These are phyloP conservation scores for Amphipoea lucens DNA, from an alignment of 2,888 invertebrate species.

Conservation along the genomic window DNA sequence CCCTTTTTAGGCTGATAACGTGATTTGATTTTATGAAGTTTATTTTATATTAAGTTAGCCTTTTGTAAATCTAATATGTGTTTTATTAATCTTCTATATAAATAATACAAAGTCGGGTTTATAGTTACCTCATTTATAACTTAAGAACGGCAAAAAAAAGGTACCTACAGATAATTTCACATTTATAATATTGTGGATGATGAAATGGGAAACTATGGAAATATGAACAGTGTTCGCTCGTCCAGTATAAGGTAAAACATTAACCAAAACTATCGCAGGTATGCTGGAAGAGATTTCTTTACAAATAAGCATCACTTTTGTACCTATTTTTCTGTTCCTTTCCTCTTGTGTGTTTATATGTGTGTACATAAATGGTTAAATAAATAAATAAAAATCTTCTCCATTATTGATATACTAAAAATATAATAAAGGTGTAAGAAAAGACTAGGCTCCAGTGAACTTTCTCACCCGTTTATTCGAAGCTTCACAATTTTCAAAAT, in stretches of 20 bases:
- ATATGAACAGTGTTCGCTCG: neutral
- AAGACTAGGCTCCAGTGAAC: too few relatives aligned
- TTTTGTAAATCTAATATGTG: conserved; percentile 3
- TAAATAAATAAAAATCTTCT: neutral
- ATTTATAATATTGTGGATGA: neutral
- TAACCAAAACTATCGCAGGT: neutral
- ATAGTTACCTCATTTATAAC: too few relatives aligned
- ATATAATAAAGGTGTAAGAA: neutral
- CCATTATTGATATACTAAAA: neutral
- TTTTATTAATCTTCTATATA: neutral
- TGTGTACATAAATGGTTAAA: too few relatives aligned
- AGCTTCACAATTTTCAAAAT: too few relatives aligned
- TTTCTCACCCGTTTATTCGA: too few relatives aligned
- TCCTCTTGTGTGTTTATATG: too few relatives aligned
- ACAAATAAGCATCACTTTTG: too few relatives aligned
- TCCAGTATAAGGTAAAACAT: neutral
- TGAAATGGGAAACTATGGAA: neutral
- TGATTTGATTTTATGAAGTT: conserved; percentile 35
- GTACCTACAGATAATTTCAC: too few relatives aligned
- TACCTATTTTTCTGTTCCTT: too few relatives aligned
- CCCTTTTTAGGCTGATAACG: conserved; percentile 15
- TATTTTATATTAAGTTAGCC: conserved; percentile 22
- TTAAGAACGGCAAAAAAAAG: too few relatives aligned
- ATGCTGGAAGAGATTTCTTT: too few relatives aligned
- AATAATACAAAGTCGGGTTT: too few relatives aligned